Evolutionary conservation across 2,113 vertebrate genomes (phyloP).

Genomic region (Colius striatus): DNA sequence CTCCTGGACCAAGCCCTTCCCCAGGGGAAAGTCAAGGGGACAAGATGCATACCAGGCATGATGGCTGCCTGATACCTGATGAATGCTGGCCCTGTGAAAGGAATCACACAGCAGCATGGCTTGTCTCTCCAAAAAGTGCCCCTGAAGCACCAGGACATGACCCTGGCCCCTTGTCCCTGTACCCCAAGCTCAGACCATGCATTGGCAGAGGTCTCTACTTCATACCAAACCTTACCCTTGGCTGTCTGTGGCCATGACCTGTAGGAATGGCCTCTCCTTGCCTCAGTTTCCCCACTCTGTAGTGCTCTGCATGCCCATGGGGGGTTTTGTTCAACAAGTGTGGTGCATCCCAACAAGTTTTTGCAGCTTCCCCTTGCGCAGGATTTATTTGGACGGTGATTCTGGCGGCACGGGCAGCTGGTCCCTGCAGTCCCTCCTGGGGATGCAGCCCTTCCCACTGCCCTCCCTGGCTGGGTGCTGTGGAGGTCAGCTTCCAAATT

Average conservation of each 20-base stretch:
- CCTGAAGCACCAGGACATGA: background rate
- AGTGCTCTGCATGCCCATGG: background rate
- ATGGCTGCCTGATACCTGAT: background rate
- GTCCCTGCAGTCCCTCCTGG: background rate
- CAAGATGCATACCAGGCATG: fast-evolving
- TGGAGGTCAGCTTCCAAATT: background rate
- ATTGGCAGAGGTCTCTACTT: background rate
- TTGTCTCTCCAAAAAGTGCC: background rate
- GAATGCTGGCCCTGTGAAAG: background rate
- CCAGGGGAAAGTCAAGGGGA: fast-evolving
- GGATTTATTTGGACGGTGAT: background rate
- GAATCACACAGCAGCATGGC: background rate
- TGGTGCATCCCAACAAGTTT: background rate
- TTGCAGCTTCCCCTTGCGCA: background rate
- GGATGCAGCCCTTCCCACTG: background rate
- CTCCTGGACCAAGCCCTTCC: background rate
- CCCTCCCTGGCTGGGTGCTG: background rate
- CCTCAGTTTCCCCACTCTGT: background rate
- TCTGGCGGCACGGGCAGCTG: fast-evolving
- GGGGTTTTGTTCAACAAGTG: background rate
- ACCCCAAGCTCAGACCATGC: background rate
- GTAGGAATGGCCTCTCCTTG: fast-evolving
- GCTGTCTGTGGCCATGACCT: background rate
- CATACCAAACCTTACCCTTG: background rate
- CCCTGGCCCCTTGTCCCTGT: background rate